Base-by-base conservation (phyloP, 1,140 invertebrate species). In the Caligus rogercresseyi region DNA sequence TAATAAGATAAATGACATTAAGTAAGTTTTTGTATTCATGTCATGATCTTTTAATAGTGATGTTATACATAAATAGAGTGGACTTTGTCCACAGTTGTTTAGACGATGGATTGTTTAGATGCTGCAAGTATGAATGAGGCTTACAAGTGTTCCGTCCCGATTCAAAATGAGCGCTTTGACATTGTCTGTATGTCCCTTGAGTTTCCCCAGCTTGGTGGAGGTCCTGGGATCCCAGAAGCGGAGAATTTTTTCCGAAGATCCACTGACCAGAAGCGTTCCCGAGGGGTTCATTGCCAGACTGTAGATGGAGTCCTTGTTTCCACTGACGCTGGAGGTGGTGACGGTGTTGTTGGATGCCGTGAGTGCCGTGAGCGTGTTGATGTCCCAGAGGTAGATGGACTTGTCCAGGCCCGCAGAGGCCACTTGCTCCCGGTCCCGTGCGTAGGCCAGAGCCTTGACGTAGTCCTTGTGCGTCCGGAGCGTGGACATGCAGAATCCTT, bases 341-440 rank as follows among this genome's bases (percentile, higher is more conserved):
- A 98, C 94, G 54, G 93, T 98, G 72, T 98, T 98, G 72, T 98
- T 98, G 68, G 89, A 92, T 14, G 94, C 90, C 52, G 93, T 98
- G 51, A 99, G 75, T 25, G 93, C 93, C 16, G 93, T 98, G 23
- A 98, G 78, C 3, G 93, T 98, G 72, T 95, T 95, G 16, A 98
- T 92, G 79, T 98, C 95, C 95, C 96, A 99, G 52, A 99, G 74
- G 72, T 95, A 99, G 67, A 99, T 98, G 3, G 89, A 85, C 69
- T 89, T 83, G 72, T 99, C 96, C 53, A 99, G 77, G 2, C 96
- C 95, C 7, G 94, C 95, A 67, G 92, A 97, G 1, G 95, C 95
- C 2, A 97, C 91, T 26, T 90, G 84, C 73, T 99, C 96, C 69
- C 86, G 85, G 71, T 98, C 93, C 74, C 87, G 89, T n/a, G 94